phyloP scores from a whole-genome alignment of 2,797 vertebrate species.

The Leptatherina wallacei region DNA sequence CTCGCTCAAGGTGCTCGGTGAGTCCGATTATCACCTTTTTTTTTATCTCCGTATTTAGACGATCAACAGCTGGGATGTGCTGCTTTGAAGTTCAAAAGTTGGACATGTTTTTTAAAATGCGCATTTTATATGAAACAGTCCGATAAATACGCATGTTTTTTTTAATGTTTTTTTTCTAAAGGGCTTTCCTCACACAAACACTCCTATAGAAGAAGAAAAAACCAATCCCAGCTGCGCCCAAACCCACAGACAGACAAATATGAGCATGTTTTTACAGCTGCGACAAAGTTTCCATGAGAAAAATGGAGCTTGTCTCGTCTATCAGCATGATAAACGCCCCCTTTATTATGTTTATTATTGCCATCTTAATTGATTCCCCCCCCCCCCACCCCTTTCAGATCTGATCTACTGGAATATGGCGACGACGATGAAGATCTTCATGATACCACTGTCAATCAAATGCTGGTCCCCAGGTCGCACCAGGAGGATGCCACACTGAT shows the following conservation, averaged over 20 bases:
- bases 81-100: constrained; percentile 39
- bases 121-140: constrained; percentile 22
- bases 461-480: constrained; percentile 89
- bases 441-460: constrained; percentile 84
- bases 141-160: constrained; percentile 18
- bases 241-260: constrained; percentile 7
- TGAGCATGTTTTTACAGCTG: constrained; percentile 16
- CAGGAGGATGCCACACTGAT: constrained; percentile 90
- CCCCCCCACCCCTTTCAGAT: constrained; percentile 63
- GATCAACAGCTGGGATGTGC: constrained; percentile 43
- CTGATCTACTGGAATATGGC: constrained; percentile 85
- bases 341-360: neutral
- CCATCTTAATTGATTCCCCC: no score
- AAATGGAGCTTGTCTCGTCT: no score
- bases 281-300: constrained; percentile 35
- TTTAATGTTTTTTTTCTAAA: neutral
- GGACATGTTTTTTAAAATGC: no score
- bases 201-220: neutral
- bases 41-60: neutral
- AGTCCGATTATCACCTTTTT: constrained; percentile 53
- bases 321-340: neutral
- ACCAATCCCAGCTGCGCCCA: constrained; percentile 12
- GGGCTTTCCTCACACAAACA: constrained; percentile 50
- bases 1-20: constrained; percentile 73
- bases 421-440: constrained; percentile 85